Conservation (phyloP, 2,888 invertebrate genomes). For the Philonicus albiceps region DNA sequence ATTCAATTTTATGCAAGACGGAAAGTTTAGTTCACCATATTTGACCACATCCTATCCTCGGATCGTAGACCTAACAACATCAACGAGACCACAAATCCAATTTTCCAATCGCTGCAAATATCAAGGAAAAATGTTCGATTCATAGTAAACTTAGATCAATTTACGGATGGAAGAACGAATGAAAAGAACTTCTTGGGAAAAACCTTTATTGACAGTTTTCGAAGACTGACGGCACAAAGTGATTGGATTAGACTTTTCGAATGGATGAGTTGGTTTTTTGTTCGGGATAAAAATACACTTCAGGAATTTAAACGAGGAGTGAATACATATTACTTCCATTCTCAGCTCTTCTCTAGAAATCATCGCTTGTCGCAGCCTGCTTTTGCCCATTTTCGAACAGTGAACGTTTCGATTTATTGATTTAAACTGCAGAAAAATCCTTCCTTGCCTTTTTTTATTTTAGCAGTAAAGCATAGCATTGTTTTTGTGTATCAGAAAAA, state of each 20-base stretch:
- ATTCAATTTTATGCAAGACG: constrained; percentile 11
- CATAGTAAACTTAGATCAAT: constrained; percentile 28
- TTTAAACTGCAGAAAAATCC: not conserved
- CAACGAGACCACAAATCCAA: constrained; percentile 33
- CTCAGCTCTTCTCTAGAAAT: not conserved
- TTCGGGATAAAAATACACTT: constrained; percentile 8
- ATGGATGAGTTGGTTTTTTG: constrained; percentile 19
- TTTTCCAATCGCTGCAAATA: constrained; percentile 35
- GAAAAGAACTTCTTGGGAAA: constrained; percentile 14
- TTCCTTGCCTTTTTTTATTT: not conserved
- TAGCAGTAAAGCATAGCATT: not conserved
- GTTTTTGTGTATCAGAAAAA: not conserved
- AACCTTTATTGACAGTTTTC: constrained; percentile 37
- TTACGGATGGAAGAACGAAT: constrained; percentile 17
- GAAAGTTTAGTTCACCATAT: not conserved
- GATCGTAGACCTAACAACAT: constrained; percentile 10
- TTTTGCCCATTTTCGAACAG: not conserved
- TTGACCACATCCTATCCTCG: constrained; percentile 11
- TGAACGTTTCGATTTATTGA: not conserved
- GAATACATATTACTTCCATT: not conserved
- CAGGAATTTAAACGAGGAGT: constrained; percentile 17
- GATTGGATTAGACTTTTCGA: constrained; percentile 38
- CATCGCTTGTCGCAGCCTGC: not conserved
- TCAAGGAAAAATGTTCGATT: constrained; percentile 18
- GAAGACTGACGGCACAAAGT: constrained; percentile 30